Evolutionary conservation across 2,888 invertebrate genomes (phyloP), one percentile per base, ranked within the genome.

Genomic region (Chydorus sphaericus): DNA sequence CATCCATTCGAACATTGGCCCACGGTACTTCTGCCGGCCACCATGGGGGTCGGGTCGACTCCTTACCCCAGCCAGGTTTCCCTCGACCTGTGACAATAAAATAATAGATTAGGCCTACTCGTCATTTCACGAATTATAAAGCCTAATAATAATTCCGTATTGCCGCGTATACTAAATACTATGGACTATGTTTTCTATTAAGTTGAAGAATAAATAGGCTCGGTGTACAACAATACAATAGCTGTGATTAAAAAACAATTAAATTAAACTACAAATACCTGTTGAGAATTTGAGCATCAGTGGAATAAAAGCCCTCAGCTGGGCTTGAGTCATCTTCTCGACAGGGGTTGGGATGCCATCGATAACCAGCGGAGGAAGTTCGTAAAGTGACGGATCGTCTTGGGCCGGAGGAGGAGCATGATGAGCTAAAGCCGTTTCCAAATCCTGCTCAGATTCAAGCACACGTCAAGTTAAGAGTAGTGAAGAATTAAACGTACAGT

Each of bases 251-350:
- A 33, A 11, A 33, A 33, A 11, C 4, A 50, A 30, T 16, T 30
- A 4, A 30, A 1, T 30, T 30, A 4, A 7, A 28, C n/a, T 18
- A 16, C 11, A 59, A 71, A 71, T 65, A 66, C 88, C 92, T 62
- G 94, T 96, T 5, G 93, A 93, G 72, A 93, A 94, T 74, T 96
- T 96, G 67, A 96, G 77, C 94, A 96, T 96, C 64, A 96, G 79
- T 60, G 94, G 94, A 65, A 96, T 96, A 72, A 96, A 96, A 58
- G 93, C 93, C 65, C 96, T 73, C 59, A 96, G 75, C 73, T 96
- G 94, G 55, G 94, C 94, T 76, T 94, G 93, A 38, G 94, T 96
- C 96, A 96, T 96, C 78, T 96, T 96, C 74, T 96, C 94, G 1
- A 96, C 93, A 16, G 94, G 93, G 59, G 94, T 96, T 61, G 94